A percentile compares a stretch with the other conserved stretches of the same genome.
phyloP scores from a whole-genome alignment of 2,113 vertebrate species.

The Vidua chalybeata region DNA sequence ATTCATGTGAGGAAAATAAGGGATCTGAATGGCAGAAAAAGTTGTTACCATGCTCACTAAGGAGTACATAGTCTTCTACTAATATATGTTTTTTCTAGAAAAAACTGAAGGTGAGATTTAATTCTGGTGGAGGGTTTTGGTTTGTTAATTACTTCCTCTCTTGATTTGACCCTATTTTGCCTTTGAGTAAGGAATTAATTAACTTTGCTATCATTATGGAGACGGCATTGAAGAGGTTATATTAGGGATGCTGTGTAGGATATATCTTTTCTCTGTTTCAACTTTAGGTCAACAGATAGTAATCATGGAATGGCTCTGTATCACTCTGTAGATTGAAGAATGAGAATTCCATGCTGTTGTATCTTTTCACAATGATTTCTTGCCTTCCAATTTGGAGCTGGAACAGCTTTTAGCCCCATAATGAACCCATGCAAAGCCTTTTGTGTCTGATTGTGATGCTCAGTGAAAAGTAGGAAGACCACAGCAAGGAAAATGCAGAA shows the following conservation, averaged over 20 bases:
- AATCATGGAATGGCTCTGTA: background rate
- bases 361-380: background rate
- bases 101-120: background rate
- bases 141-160: background rate
- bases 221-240: background rate
- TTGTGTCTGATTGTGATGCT: background rate
- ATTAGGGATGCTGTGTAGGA: background rate
- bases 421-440: background rate
- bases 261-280: background rate
- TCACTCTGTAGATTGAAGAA: background rate
- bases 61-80: background rate
- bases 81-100: background rate
- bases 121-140: background rate
- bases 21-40: background rate
- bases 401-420: background rate
- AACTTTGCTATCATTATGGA: background rate
- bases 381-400: background rate
- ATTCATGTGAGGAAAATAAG: background rate
- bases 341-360: background rate
- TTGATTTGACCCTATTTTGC: background rate
- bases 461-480: background rate
- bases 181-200: background rate
- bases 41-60: background rate
- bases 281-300: background rate
- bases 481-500: background rate